These are phyloP conservation scores for Trachymyrmex septentrionalis DNA, from an alignment of 1,140 invertebrate genomes.

Conservation along the genomic window DNA sequence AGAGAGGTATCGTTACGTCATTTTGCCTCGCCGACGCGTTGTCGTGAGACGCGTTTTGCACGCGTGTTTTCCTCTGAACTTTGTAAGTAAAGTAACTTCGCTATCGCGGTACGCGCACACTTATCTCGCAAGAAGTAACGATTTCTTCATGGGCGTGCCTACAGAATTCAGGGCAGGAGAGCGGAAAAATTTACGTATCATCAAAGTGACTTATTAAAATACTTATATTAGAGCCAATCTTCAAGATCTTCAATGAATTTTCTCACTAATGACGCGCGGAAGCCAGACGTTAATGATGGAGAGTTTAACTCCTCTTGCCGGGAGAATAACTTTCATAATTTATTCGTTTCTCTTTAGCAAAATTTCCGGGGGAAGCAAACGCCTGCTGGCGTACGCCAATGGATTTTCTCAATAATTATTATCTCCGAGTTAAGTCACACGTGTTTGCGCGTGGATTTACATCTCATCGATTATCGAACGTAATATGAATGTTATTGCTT, in stretches of 20 bases:
- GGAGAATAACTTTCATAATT: too few relatives aligned
- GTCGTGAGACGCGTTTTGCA: conserved; percentile 31
- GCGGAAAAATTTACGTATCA: too few relatives aligned
- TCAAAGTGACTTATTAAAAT: too few relatives aligned
- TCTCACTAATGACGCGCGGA: too few relatives aligned
- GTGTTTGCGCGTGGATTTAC: neutral
- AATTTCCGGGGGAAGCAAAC: too few relatives aligned
- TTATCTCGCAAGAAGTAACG: neutral
- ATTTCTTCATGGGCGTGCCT: neutral
- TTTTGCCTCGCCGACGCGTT: conserved; percentile 17
- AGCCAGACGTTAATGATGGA: too few relatives aligned
- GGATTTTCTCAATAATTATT: neutral
- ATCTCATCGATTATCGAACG: neutral
- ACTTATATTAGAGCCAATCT: too few relatives aligned
- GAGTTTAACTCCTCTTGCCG: too few relatives aligned
- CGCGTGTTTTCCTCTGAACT: conserved; percentile 1
- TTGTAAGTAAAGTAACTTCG: neutral
- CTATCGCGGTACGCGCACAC: neutral
- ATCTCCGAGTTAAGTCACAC: neutral
- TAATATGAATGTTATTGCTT: neutral
- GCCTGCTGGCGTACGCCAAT: too few relatives aligned
- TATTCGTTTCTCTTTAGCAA: too few relatives aligned
- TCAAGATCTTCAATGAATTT: too few relatives aligned
- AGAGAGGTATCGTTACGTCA: conserved; percentile 51
- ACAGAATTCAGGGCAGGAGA: too few relatives aligned